Percentiles rank a stretch among this genome's conserved stretches.
phyloP scores from a whole-genome alignment of 2,797 vertebrate species.

The Sus cebifrons region DNA sequence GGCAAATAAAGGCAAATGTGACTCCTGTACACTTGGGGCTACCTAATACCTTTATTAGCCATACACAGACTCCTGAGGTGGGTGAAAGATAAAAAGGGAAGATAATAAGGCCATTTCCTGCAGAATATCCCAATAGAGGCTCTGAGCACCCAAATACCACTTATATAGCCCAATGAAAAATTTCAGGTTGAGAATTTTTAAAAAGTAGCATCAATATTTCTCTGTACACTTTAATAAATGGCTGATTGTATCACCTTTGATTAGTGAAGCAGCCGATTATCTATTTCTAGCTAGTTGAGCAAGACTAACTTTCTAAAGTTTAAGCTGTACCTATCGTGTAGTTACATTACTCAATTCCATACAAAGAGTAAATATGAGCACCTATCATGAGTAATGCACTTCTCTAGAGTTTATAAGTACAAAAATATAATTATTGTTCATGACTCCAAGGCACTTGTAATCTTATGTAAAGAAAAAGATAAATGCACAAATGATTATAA shows the following conservation, averaged over 20 bases:
- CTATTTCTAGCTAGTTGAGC: conserved; percentile 59
- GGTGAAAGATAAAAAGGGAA: conserved; percentile 41
- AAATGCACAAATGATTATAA: conserved; percentile 48
- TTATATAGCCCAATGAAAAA: conserved; percentile 22
- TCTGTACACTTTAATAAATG: conserved; percentile 32
- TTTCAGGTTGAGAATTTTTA: conserved; percentile 31
- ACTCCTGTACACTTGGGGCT: not conserved
- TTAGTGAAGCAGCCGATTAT: conserved; percentile 9
- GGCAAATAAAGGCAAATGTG: conserved; percentile 62
- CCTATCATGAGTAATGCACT: conserved; percentile 37
- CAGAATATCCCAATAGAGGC: not conserved
- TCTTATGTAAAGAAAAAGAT: conserved; percentile 64
- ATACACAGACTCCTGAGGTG: not conserved
- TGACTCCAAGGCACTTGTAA: conserved; percentile 9
- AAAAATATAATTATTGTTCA: conserved; percentile 61
- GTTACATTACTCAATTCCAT: conserved; percentile 52
- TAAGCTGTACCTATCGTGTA: conserved; percentile 38
- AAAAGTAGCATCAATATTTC: conserved; percentile 44
- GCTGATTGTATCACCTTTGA: conserved; percentile 53
- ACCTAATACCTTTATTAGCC: conserved; percentile 38
- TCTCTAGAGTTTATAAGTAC: conserved; percentile 38
- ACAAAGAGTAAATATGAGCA: conserved; percentile 51
- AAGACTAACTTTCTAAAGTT: conserved; percentile 64
- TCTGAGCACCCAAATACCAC: not conserved
- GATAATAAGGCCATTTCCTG: conserved; percentile 37